Conservation (phyloP, 2,113 vertebrate species). For the Pithys albifrons region DNA sequence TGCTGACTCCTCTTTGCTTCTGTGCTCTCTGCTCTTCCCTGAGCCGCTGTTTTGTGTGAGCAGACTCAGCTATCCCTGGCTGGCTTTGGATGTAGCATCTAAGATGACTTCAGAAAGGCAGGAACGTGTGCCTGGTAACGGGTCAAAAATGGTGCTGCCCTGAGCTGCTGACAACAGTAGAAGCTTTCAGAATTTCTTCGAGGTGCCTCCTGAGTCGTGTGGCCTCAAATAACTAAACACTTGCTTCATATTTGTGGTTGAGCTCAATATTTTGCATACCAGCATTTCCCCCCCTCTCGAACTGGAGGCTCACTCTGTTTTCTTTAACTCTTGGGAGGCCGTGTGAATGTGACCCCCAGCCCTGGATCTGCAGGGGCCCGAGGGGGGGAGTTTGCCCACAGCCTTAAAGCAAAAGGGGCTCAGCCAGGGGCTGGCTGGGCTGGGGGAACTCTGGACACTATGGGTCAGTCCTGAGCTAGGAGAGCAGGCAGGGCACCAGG, state of each 20-base stretch:
- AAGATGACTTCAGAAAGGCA: neutral
- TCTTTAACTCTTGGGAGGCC: conserved; percentile 55
- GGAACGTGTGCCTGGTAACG: neutral
- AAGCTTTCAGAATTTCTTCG: conserved; percentile 39
- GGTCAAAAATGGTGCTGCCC: neutral
- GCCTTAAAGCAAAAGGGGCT: neutral
- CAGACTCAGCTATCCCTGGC: neutral
- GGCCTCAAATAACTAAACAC: conserved; percentile 30
- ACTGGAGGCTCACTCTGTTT: conserved; percentile 16
- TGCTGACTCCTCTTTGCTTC: neutral
- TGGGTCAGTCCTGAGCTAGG: rapidly evolving
- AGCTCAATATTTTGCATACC: conserved; percentile 64
- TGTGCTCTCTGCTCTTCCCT: neutral
- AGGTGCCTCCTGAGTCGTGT: conserved; percentile 12
- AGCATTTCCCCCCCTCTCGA: neutral
- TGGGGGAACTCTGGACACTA: rapidly evolving
- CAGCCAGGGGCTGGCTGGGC: neutral
- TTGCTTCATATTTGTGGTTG: conserved; percentile 66
- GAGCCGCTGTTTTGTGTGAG: neutral
- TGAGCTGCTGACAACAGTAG: conserved; percentile 6
- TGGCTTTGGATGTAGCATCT: neutral
- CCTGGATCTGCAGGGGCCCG: neutral
- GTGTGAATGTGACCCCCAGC: conserved; percentile 44
- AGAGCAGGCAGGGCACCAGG: neutral
- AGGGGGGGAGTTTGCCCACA: neutral